These are phyloP conservation scores for Ochlodes sylvanus DNA, from an alignment of 2,888 invertebrate genomes.

Conservation along the genomic window DNA sequence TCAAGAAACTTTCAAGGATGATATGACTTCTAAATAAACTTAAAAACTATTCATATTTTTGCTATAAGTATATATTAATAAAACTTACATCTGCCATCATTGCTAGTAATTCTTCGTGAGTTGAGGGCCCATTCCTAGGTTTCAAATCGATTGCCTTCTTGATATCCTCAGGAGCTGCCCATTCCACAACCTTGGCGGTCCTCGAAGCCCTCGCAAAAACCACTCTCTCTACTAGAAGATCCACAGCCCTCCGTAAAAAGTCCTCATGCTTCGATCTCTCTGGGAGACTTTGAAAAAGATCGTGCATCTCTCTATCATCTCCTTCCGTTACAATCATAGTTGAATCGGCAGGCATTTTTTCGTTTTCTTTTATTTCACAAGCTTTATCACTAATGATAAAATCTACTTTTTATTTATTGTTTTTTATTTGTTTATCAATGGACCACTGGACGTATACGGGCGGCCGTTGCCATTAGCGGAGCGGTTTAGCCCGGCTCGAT, in stretches of 20 bases:
- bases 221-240: slow-evolving; percentile 89
- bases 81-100: slow-evolving; percentile 88
- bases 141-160: slow-evolving; percentile 87
- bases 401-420: not conserved
- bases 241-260: slow-evolving; percentile 89
- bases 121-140: slow-evolving; percentile 83
- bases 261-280: slow-evolving; percentile 87
- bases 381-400: slow-evolving; percentile 46
- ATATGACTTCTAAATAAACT: not conserved
- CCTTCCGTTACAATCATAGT: slow-evolving; percentile 70
- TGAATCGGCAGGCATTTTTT: slow-evolving; percentile 78
- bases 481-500: slow-evolving; percentile 67
- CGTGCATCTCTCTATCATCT: slow-evolving; percentile 59
- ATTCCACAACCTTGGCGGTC: slow-evolving; percentile 91
- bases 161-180: slow-evolving; percentile 91
- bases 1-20: too few species aligned
- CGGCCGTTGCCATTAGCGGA: slow-evolving; percentile 65
- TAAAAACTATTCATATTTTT: not conserved
- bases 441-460: slow-evolving; percentile 56
- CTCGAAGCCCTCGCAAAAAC: slow-evolving; percentile 90
- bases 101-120: slow-evolving; percentile 88
- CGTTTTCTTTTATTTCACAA: slow-evolving; percentile 51
- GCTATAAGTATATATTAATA: too few species aligned
- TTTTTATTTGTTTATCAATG: slow-evolving; percentile 51
- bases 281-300: slow-evolving; percentile 86